phyloP scores from a whole-genome alignment of 2,888 invertebrate species.

The Noctuana brunneofusca region DNA sequence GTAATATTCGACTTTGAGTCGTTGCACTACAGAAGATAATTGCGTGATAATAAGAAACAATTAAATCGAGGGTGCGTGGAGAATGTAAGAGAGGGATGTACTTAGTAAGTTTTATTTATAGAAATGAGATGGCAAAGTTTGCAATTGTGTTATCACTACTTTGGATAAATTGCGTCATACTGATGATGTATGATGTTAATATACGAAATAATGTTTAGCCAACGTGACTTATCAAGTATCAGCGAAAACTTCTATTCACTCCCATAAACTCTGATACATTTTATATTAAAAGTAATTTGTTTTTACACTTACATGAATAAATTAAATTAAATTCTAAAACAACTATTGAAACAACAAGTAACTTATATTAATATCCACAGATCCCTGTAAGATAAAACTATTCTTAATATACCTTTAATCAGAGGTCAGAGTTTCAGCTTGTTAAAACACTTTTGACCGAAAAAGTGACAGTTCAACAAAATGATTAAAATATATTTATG shows the following conservation, averaged over 20 bases:
- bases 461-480: too few species aligned
- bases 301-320: too few species aligned
- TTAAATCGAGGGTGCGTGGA: slow-evolving; percentile 53
- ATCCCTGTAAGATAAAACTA: too few species aligned
- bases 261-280: too few species aligned
- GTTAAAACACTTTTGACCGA: too few species aligned
- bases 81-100: slow-evolving; percentile 44
- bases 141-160: slow-evolving; percentile 34
- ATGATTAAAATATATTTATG: too few species aligned
- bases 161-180: slow-evolving; percentile 18
- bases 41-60: slow-evolving; percentile 33
- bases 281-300: too few species aligned
- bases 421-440: too few species aligned
- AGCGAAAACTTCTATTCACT: not conserved
- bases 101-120: slow-evolving; percentile 36
- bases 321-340: too few species aligned
- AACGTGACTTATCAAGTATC: slow-evolving; percentile 33
- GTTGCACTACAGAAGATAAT: slow-evolving; percentile 29
- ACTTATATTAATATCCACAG: too few species aligned
- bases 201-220: slow-evolving; percentile 22
- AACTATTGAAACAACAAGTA: too few species aligned
- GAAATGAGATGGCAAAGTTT: slow-evolving; percentile 45
- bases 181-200: slow-evolving; percentile 29
- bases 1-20: slow-evolving; percentile 40
- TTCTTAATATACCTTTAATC: too few species aligned